phyloP scores from a whole-genome alignment of 1,140 invertebrate species.

The Bombus soroeensis region DNA sequence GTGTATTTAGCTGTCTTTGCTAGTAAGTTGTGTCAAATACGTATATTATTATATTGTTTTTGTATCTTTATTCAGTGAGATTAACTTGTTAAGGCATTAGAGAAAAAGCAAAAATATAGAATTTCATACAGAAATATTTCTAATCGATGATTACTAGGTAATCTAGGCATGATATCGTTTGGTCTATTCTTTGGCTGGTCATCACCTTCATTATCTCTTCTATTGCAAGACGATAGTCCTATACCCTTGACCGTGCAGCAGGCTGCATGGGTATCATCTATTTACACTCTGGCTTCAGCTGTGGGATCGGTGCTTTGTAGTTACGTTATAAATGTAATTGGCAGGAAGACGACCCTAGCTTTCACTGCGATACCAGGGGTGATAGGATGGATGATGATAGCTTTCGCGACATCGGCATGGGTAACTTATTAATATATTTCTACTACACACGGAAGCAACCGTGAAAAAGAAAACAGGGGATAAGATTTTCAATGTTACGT shows the following conservation, averaged over 20 bases:
- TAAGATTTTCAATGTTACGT: not conserved
- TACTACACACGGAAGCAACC: too few relatives aligned
- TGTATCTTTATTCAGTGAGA: not conserved
- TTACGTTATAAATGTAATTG: conserved; percentile 76
- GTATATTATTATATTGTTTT: conserved; percentile 1
- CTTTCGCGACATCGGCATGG: conserved; percentile 80
- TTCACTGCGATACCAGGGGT: conserved; percentile 84
- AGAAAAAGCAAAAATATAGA: not conserved
- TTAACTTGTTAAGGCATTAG: not conserved
- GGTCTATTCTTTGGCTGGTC: conserved; percentile 57
- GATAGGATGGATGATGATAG: conserved; percentile 86
- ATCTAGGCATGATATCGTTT: conserved; percentile 42
- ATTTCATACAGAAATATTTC: not conserved
- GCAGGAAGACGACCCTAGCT: conserved; percentile 86
- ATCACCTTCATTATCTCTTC: conserved; percentile 55
- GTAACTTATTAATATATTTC: conserved; percentile 54
- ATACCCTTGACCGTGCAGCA: conserved; percentile 45
- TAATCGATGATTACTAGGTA: conserved; percentile 34
- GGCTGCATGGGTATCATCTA: conserved; percentile 54
- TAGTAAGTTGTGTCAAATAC: conserved; percentile 18
- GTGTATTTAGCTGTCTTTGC: conserved; percentile 30
- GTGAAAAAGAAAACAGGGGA: not conserved
- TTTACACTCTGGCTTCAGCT: conserved; percentile 22
- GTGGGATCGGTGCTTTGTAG: conserved; percentile 9
- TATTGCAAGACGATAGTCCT: conserved; percentile 22